Evolutionary conservation across 2,888 invertebrate species (phyloP).

Genomic region (Blomia tropicalis): DNA sequence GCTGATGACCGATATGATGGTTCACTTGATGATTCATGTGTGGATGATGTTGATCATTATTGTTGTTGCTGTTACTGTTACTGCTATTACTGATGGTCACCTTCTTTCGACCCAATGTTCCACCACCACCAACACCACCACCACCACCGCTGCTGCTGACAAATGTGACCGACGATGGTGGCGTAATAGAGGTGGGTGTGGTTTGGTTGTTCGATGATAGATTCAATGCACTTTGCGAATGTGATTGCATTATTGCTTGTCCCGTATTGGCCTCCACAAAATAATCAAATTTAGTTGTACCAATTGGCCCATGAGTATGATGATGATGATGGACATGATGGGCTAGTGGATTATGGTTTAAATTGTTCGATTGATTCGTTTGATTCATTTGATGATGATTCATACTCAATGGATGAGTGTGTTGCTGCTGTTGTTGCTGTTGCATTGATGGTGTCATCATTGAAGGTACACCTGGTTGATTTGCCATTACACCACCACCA

Average conservation of each 20-base stretch:
- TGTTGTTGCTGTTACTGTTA: background rate
- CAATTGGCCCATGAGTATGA: slow-evolving; percentile 1
- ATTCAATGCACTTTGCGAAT: background rate
- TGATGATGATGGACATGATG: background rate
- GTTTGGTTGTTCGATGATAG: background rate
- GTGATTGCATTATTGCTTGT: background rate
- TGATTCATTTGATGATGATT: background rate
- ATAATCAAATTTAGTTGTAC: background rate
- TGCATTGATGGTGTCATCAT: background rate
- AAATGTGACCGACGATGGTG: background rate
- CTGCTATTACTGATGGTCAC: background rate
- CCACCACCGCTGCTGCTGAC: too few species aligned
- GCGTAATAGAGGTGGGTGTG: slow-evolving; percentile 6
- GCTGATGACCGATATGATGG: too few species aligned
- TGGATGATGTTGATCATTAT: background rate
- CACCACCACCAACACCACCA: too few species aligned
- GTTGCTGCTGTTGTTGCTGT: background rate
- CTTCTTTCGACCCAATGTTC: slow-evolving; percentile 9
- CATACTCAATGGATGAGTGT: background rate
- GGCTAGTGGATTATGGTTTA: background rate
- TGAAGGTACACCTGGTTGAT: too few species aligned
- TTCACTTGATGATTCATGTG: too few species aligned
- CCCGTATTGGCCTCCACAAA: background rate
- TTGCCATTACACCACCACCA: background rate
- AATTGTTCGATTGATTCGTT: background rate